Percentiles rank a stretch among this genome's conserved stretches.
Conservation (phyloP, 2,888 invertebrate species). For the Leptopilina myrica region DNA sequence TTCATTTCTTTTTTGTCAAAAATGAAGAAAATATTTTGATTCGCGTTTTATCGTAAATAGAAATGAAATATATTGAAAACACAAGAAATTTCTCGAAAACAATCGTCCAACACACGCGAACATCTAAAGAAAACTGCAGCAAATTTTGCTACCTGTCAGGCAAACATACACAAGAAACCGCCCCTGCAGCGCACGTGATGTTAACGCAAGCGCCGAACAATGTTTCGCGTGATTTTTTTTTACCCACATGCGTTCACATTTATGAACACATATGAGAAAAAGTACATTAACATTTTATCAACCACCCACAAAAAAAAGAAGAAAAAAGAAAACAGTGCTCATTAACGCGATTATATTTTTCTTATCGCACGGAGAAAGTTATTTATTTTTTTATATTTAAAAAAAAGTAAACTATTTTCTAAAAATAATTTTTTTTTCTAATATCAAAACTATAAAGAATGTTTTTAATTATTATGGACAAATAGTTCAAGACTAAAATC, state of each 20-base stretch:
- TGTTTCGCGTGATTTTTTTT: conserved; percentile 45
- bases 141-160: conserved; percentile 54
- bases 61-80: no score
- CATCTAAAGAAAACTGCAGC: conserved; percentile 64
- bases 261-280: neutral
- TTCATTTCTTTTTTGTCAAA: no score
- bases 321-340: no score
- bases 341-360: no score
- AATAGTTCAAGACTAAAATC: no score
- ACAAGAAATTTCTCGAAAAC: neutral
- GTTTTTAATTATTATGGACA: no score
- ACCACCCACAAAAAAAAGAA: neutral
- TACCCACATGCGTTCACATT: no score
- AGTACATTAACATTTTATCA: conserved; percentile 17
- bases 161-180: conserved; percentile 57
- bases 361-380: no score
- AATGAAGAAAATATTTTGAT: neutral
- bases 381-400: no score
- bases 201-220: conserved; percentile 63
- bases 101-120: conserved; percentile 61
- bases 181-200: conserved; percentile 63
- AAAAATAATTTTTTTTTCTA: no score
- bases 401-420: no score
- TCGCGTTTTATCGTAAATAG: neutral
- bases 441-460: no score